Evolutionary conservation across 1,140 invertebrate genomes (phyloP), one percentile per base, ranked within the genome.

Genomic region (Macrostomum lignano): DNA sequence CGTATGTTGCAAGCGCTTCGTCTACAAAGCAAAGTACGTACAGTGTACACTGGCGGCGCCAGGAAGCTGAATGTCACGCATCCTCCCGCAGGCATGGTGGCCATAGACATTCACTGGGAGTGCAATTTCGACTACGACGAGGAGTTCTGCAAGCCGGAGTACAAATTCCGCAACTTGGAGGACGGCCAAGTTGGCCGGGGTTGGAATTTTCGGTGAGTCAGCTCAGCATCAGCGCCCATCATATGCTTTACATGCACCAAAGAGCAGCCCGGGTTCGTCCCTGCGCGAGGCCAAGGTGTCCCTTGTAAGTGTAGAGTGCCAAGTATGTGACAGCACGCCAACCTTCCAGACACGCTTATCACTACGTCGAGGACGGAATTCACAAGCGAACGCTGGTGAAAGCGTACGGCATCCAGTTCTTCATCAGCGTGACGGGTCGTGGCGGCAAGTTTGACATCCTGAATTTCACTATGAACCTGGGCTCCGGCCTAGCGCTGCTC

Each of bases 131-230:
- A 60, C 44, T 45, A 37, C 26, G 36, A 48, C 7, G 44, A 51
- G 31, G 32, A 33, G 7, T 14, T 24, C 23, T 60, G 56, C 31
- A 38, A 44, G 25, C 56, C 56, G 13, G 43, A 30, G 15, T 60
- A 60, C 40, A 38, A 37, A 10, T 60, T 60, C 40, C 17, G 26
- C n/a, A 13, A 32, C 11, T 32, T 40, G 25, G 36, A 40, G 19
- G 17, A 36, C 4, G 22, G 24, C 13, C 20, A 33, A 25, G 25
- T 36, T 20, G 29, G 30, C 36, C 34, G 28, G 37, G 58, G 34
- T 37, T 60, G 52, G 49, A 60, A 60, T 43, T 60, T 60, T 40
- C 38, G 36, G 14, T 37, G n/a, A n/a, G n/a, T n/a, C n/a, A n/a
- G n/a, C n/a, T n/a, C n/a, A n/a, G n/a, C n/a, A n/a, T n/a, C n/a